These are phyloP conservation scores for Lottia gigantea DNA, from an alignment of 2,888 invertebrate species.

Conservation along the genomic window DNA sequence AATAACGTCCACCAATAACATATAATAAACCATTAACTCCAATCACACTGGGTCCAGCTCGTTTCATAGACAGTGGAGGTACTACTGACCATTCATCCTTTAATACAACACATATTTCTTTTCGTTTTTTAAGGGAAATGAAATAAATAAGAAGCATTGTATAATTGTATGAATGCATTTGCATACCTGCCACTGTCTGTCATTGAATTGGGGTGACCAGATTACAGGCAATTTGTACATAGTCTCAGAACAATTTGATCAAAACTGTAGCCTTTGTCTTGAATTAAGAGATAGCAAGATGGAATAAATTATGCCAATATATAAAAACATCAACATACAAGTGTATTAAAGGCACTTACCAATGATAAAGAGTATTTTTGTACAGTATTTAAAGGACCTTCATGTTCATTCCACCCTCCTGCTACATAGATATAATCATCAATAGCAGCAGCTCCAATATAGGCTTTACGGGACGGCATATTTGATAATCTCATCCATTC, in stretches of 20 bases:
- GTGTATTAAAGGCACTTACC: constrained; percentile 68
- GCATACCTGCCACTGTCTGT: too few relatives aligned
- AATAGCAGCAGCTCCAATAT: constrained; percentile 89
- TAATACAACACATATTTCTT: constrained; percentile 11
- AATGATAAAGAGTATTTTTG: constrained; percentile 85
- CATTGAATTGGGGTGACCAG: too few relatives aligned
- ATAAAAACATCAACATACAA: too few relatives aligned
- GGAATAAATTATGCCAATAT: too few relatives aligned
- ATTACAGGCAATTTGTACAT: too few relatives aligned
- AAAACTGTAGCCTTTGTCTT: too few relatives aligned
- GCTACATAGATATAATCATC: constrained; percentile 84
- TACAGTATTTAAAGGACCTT: constrained; percentile 82
- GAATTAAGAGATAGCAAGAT: too few relatives aligned
- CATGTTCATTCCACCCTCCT: constrained; percentile 86
- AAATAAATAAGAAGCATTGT: background rate
- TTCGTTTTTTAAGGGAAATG: too few relatives aligned
- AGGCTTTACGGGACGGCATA: constrained; percentile 85
- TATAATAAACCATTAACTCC: constrained; percentile 86
- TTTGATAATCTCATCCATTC: constrained; percentile 83
- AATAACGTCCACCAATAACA: constrained; percentile 89
- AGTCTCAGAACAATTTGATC: too few relatives aligned
- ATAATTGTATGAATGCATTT: too few relatives aligned
- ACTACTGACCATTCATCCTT: constrained; percentile 77
- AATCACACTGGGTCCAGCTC: constrained; percentile 89
- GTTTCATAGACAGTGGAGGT: constrained; percentile 81